These are phyloP conservation scores for Xanthia icteritia DNA, from an alignment of 2,888 invertebrate species.

Conservation along the genomic window DNA sequence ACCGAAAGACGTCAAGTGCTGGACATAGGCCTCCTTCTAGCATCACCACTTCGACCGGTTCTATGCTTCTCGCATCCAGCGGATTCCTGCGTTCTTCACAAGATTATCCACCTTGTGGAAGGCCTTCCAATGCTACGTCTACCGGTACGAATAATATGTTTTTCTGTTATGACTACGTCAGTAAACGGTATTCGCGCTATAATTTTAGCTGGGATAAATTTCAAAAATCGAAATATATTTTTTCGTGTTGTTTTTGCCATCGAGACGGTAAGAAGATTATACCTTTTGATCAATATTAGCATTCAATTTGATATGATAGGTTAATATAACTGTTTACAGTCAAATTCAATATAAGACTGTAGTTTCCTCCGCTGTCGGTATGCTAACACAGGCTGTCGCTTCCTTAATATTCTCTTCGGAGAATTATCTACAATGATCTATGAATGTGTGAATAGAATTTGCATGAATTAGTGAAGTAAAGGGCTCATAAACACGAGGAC, in stretches of 20 bases:
- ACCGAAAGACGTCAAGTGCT: too few relatives aligned
- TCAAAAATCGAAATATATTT: too few relatives aligned
- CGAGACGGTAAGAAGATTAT: too few relatives aligned
- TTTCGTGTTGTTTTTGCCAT: too few relatives aligned
- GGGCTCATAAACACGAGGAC: too few relatives aligned
- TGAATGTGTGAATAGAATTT: constrained; percentile 15
- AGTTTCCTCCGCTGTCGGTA: not conserved
- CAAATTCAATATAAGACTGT: not conserved
- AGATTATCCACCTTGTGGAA: not conserved
- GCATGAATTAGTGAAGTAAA: constrained; percentile 17
- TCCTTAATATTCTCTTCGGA: not conserved
- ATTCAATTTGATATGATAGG: not conserved
- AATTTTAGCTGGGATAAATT: too few relatives aligned
- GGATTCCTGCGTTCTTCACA: not conserved
- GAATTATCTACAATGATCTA: constrained; percentile 5
- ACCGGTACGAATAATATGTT: not conserved
- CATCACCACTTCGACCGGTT: not conserved
- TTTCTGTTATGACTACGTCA: not conserved
- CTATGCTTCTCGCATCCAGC: too few relatives aligned
- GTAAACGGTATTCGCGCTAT: too few relatives aligned
- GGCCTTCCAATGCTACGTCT: not conserved
- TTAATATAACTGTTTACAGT: not conserved
- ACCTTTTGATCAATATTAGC: not conserved
- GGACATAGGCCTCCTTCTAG: too few relatives aligned
- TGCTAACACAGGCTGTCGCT: constrained; percentile 1